Evolutionary conservation across 1,140 invertebrate genomes (phyloP), one percentile per base, ranked within the genome.

Genomic region (Ceratosolen solmsi): DNA sequence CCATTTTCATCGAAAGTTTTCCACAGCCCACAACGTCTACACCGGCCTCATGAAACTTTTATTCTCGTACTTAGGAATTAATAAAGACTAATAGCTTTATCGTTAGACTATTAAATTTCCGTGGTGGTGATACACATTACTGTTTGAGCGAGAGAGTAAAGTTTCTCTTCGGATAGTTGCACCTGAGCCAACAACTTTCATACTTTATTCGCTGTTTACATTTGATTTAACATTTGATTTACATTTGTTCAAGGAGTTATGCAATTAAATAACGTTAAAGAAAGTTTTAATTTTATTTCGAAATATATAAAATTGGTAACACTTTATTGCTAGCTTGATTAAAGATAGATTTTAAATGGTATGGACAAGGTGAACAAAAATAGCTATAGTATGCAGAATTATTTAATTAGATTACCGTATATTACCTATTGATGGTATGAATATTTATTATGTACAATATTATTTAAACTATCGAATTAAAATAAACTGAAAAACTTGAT

Each of bases 21-120:
- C n/a, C 15, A 58, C 22, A 36, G 36, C 36, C 51, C 27, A 30
- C 20, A 22, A 70, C 22, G 65, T n/a, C 38, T n/a, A 70, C 41
- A 13, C 33, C 13, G 17, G 70, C n/a, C 11, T 51, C n/a, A 9
- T 63, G 51, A 85, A 88, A 88, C 84, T 88, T 88, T 88, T 84
- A 86, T 86, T 75, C 84, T 76, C 81, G 30, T 88, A 87, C 88
- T 89, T 87, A 86, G 81, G 84, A 87, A 89, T 89, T 89, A 88
- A 89, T 88, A 87, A 86, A 87, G 87, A 87, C 87, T 88, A 88
- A 88, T 86, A 87, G 87, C 86, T 88, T 88, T 87, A 87, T 86
- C 84, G 86, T 74, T 80, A 68, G 86, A 85, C 87, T 86, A 88
- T 88, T 88, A 89, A 87, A 86, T 85, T 74, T 79, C 70, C 68